Evolutionary conservation across 2,888 invertebrate species (phyloP).

Genomic region (Aphodius granarius): DNA sequence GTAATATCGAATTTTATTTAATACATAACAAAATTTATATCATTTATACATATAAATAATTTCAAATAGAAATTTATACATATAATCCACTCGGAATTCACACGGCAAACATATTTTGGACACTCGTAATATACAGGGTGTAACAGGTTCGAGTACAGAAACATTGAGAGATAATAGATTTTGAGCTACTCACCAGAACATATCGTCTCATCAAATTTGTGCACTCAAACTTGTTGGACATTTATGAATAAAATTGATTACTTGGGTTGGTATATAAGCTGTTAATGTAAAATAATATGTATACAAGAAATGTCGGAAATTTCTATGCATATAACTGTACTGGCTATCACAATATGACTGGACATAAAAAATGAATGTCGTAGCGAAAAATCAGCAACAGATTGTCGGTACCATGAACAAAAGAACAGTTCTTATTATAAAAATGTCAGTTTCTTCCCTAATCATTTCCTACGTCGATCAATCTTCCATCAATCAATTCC

Average conservation of each 20-base stretch:
- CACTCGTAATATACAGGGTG: not conserved
- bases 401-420: not conserved
- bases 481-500: not conserved
- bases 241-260: not conserved
- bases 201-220: no score
- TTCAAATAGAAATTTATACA: conserved; percentile 47
- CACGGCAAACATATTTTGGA: conserved; percentile 28
- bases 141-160: no score
- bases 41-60: conserved; percentile 42
- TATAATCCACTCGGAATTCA: conserved; percentile 47
- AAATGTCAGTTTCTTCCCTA: not conserved
- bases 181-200: no score
- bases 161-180: no score
- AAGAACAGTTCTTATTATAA: not conserved
- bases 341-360: not conserved
- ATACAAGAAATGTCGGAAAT: not conserved
- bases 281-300: not conserved
- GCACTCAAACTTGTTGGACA: no score
- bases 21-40: conserved; percentile 46
- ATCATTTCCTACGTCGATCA: not conserved
- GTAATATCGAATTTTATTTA: conserved; percentile 28
- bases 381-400: not conserved
- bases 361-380: not conserved
- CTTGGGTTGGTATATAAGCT: not conserved
- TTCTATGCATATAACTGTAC: not conserved